A percentile compares a stretch with the other conserved stretches of the same genome.
Conservation (phyloP, 2,888 invertebrate genomes). For the Xanthia icteritia region DNA sequence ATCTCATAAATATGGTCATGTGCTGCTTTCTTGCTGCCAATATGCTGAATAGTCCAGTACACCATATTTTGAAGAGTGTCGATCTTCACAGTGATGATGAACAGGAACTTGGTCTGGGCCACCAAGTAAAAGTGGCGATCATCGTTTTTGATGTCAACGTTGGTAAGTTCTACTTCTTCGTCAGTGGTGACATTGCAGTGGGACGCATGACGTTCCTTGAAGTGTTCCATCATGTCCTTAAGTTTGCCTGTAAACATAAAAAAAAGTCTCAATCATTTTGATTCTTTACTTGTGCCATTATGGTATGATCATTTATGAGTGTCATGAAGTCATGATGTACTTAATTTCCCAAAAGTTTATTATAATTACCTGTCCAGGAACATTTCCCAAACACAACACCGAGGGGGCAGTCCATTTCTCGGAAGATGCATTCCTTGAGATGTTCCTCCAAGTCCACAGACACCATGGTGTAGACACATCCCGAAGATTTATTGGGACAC, state of each 20-base stretch:
- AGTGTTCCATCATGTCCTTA: slow-evolving; percentile 82
- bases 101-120: slow-evolving; percentile 79
- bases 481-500: slow-evolving; percentile 80
- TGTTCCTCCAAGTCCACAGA: slow-evolving; percentile 78
- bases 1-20: slow-evolving; percentile 83
- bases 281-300: neutral
- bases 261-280: neutral
- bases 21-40: slow-evolving; percentile 81
- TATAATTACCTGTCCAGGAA: slow-evolving; percentile 83
- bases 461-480: slow-evolving; percentile 80
- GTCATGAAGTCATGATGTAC: neutral
- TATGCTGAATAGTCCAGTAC: slow-evolving; percentile 83
- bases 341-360: neutral
- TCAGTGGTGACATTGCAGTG: slow-evolving; percentile 77
- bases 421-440: slow-evolving; percentile 84
- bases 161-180: slow-evolving; percentile 76
- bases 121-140: slow-evolving; percentile 80
- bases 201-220: slow-evolving; percentile 80
- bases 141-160: slow-evolving; percentile 73
- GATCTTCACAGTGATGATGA: slow-evolving; percentile 82
- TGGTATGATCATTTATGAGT: neutral
- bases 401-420: slow-evolving; percentile 83
- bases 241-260: slow-evolving; percentile 63
- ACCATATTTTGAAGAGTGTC: slow-evolving; percentile 83
- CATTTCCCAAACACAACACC: slow-evolving; percentile 83